These are phyloP conservation scores for Dryobota labecula DNA, from an alignment of 2,888 invertebrate species.

Conservation along the genomic window DNA sequence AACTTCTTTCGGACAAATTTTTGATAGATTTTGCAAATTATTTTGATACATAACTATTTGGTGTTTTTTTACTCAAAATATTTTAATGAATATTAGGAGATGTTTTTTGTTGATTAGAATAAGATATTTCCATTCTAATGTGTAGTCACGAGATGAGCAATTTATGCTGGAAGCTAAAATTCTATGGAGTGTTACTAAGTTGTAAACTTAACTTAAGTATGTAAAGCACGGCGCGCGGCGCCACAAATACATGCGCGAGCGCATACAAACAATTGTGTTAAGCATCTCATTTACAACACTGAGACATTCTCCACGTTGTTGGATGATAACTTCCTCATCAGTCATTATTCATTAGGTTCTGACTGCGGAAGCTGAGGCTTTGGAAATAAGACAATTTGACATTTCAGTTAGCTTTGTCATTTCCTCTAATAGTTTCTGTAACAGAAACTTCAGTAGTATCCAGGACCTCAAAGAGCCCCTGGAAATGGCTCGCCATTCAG, in stretches of 20 bases:
- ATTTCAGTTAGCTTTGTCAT: constrained; percentile 1
- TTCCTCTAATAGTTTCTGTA: background rate
- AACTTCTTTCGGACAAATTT: background rate
- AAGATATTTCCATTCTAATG: background rate
- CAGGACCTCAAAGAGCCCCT: background rate
- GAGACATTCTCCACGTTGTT: constrained; percentile 20
- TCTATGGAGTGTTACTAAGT: background rate
- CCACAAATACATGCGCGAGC: constrained; percentile 27
- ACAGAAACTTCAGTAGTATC: background rate
- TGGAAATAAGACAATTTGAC: background rate
- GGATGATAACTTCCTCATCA: constrained; percentile 39
- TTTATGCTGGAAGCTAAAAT: background rate
- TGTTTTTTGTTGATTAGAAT: background rate
- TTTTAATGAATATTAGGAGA: background rate
- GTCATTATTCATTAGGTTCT: constrained; percentile 20
- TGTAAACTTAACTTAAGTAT: constrained; percentile 17
- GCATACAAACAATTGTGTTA: constrained; percentile 31
- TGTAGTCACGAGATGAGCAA: background rate
- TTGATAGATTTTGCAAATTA: background rate
- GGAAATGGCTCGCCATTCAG: background rate
- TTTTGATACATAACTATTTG: background rate
- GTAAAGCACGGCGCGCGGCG: constrained; percentile 26
- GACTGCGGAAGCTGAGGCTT: constrained; percentile 26
- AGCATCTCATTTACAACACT: constrained; percentile 44
- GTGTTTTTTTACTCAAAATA: too few relatives aligned